These are phyloP conservation scores for Sylvilagus floridanus DNA, from an alignment of 2,797 vertebrate species.

Conservation along the genomic window DNA sequence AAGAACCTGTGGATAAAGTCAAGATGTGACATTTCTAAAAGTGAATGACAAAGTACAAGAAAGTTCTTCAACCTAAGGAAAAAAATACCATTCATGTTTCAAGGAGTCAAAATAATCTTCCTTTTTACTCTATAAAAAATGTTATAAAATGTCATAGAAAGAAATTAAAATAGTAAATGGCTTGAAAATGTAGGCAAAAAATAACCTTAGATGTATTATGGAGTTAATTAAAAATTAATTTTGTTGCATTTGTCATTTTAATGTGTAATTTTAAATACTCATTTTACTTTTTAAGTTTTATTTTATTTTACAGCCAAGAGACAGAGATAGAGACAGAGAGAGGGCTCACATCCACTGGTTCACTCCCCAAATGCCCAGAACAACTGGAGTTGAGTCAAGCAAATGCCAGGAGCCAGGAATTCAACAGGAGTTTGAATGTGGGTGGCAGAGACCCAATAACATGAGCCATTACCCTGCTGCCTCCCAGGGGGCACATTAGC, in stretches of 20 bases:
- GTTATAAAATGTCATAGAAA: not conserved
- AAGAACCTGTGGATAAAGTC: not conserved
- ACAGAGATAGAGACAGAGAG: too few relatives aligned
- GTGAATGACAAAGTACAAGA: not conserved
- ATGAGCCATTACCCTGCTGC: too few relatives aligned
- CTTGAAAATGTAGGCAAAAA: not conserved
- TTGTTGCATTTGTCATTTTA: slow-evolving; percentile 4
- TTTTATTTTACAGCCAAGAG: not conserved
- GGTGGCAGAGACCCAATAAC: too few relatives aligned
- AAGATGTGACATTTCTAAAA: not conserved
- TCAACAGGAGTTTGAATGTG: too few relatives aligned
- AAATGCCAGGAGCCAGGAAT: too few relatives aligned
- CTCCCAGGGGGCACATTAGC: too few relatives aligned
- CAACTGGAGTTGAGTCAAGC: too few relatives aligned
- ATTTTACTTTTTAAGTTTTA: not conserved
- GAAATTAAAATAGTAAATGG: not conserved
- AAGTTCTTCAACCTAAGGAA: not conserved
- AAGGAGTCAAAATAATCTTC: not conserved
- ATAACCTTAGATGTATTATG: not conserved
- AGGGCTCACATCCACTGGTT: too few relatives aligned
- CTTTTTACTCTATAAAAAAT: not conserved
- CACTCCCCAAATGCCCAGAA: too few relatives aligned
- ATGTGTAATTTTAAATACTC: not conserved
- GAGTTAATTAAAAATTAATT: not conserved
- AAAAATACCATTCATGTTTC: not conserved